Percentiles rank a stretch among this genome's conserved stretches.
phyloP scores from a whole-genome alignment of 2,797 vertebrate species.

The Gouania willdenowi region DNA sequence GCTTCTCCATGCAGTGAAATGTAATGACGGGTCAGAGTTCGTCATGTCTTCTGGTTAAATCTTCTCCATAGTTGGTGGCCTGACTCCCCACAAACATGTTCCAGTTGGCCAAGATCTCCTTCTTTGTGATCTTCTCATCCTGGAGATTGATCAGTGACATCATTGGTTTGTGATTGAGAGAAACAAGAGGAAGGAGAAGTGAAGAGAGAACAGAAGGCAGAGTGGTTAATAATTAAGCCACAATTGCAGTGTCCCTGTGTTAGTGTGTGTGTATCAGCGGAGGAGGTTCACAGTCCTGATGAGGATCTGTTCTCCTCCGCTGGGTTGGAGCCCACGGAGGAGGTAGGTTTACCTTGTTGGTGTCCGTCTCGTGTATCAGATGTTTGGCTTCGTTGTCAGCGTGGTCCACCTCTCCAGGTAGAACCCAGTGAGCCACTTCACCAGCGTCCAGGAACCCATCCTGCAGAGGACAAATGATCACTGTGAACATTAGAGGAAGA shows the following conservation, averaged over 20 bases:
- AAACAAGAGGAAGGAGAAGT: background rate
- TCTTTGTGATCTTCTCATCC: slow-evolving; percentile 86
- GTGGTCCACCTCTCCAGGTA: slow-evolving; percentile 84
- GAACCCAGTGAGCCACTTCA: slow-evolving; percentile 84
- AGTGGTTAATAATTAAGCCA: slow-evolving; percentile 44
- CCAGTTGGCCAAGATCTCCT: slow-evolving; percentile 89
- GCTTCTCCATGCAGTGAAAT: slow-evolving; percentile 1
- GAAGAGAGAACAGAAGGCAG: slow-evolving; percentile 12
- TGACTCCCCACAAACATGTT: slow-evolving; percentile 96
- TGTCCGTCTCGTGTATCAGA: slow-evolving; percentile 83
- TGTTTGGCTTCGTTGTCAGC: slow-evolving; percentile 86
- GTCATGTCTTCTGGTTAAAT: slow-evolving; percentile 85
- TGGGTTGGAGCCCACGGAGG: no score
- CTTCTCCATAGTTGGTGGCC: slow-evolving; percentile 91
- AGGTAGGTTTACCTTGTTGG: slow-evolving; percentile 71
- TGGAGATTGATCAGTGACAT: slow-evolving; percentile 49
- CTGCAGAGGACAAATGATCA: slow-evolving; percentile 30
- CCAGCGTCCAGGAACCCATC: slow-evolving; percentile 78
- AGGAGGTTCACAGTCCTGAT: no score
- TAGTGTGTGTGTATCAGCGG: no score
- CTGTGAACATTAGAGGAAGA: no score
- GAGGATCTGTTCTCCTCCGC: no score
- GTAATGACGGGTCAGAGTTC: slow-evolving; percentile 76
- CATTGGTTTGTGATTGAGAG: slow-evolving; percentile 32
- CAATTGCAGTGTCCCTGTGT: no score